A percentile compares a stretch with the other conserved stretches of the same genome.
phyloP scores from a whole-genome alignment of 2,888 invertebrate genomes.

The Lepeophtheirus nordmannii region DNA sequence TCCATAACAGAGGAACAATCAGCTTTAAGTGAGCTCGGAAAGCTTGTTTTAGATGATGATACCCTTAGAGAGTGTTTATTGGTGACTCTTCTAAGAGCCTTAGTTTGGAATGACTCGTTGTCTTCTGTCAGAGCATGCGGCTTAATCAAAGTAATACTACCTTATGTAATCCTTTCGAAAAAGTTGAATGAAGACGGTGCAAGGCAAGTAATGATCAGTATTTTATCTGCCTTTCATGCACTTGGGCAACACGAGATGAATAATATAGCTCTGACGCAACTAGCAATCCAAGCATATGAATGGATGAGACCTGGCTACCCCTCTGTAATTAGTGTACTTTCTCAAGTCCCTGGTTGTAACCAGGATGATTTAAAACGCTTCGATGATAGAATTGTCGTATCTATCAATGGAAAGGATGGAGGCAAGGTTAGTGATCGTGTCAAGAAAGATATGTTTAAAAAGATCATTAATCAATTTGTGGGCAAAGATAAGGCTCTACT shows the following conservation, averaged over 20 bases:
- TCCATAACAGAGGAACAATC: slow-evolving; percentile 21
- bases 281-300: slow-evolving; percentile 74
- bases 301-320: slow-evolving; percentile 59
- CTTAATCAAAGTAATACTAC: slow-evolving; percentile 10
- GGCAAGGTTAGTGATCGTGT: slow-evolving; percentile 60
- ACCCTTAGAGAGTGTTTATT: slow-evolving; percentile 49
- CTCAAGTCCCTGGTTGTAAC: slow-evolving; percentile 63
- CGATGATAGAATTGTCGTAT: slow-evolving; percentile 55
- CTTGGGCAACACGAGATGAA: slow-evolving; percentile 83
- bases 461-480: slow-evolving; percentile 59
- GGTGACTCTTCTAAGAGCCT: slow-evolving; percentile 43
- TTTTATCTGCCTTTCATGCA: slow-evolving; percentile 60
- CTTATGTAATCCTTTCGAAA: not conserved
- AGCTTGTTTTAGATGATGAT: slow-evolving; percentile 50
- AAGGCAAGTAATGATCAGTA: slow-evolving; percentile 15
- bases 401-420: slow-evolving; percentile 35
- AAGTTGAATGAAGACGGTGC: slow-evolving; percentile 9
- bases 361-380: slow-evolving; percentile 62
- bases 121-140: slow-evolving; percentile 12
- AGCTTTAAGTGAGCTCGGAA: slow-evolving; percentile 64
- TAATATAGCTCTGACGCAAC: slow-evolving; percentile 58
- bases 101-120: slow-evolving; percentile 10
- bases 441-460: slow-evolving; percentile 77
- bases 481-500: slow-evolving; percentile 70
- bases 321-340: slow-evolving; percentile 44